These are phyloP conservation scores for Sitta europaea DNA, from an alignment of 2,113 vertebrate species.

Conservation along the genomic window DNA sequence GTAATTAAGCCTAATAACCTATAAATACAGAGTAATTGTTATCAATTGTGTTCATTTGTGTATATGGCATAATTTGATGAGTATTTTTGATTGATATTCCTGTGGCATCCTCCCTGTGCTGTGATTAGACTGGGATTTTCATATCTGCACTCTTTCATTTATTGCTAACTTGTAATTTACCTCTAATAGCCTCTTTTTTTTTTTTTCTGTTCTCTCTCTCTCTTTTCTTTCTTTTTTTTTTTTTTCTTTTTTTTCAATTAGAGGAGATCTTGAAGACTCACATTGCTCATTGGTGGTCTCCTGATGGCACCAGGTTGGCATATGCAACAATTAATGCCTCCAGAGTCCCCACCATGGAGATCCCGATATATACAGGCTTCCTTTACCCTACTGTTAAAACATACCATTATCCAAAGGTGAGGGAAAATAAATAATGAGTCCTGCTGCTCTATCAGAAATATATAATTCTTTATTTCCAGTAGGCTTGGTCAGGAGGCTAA, in stretches of 20 bases:
- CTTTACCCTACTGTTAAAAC: conserved; percentile 85
- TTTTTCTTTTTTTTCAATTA: conserved; percentile 52
- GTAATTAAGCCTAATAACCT: conserved; percentile 24
- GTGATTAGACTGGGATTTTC: neutral
- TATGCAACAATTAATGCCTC: conserved; percentile 95
- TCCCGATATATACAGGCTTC: conserved; percentile 86
- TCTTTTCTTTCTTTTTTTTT: neutral
- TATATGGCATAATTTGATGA: neutral
- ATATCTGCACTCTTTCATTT: neutral
- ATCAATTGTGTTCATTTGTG: conserved; percentile 16
- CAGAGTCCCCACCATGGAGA: conserved; percentile 91
- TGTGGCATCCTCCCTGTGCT: neutral
- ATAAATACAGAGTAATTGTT: conserved; percentile 14
- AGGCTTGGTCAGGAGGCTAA: neutral
- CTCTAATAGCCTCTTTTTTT: neutral
- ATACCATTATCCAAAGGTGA: conserved; percentile 96
- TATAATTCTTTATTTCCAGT: neutral
- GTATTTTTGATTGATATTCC: conserved; percentile 14
- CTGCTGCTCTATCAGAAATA: neutral
- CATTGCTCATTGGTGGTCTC: conserved; percentile 97
- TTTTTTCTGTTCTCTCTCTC: neutral
- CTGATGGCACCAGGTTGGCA: conserved; percentile 88
- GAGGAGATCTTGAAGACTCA: conserved; percentile 94
- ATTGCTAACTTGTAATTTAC: neutral
- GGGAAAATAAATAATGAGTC: neutral